Base-by-base conservation (phyloP, 1,140 invertebrate species). In the Cotesia chilonis region DNA sequence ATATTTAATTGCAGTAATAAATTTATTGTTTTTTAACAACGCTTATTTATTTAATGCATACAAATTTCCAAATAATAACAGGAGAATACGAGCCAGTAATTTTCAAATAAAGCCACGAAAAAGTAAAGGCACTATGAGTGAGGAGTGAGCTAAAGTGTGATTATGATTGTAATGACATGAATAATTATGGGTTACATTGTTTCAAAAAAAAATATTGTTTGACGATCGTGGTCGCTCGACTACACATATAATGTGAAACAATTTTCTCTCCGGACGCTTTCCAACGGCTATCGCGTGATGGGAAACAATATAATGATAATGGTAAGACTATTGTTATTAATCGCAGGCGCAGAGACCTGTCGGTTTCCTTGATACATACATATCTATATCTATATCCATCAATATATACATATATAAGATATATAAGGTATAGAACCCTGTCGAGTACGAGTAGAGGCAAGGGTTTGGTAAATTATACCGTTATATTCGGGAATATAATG, bases 301-400 rank as follows among this genome's bases (percentile, higher is more conserved):
- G n/a, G 37, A 71, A 71, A 71, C 70, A 71, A 71, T 71, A 71
- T 66, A 71, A 71, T 54, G 3, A 64, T 66, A 72, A 72, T 72
- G 47, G 52, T 67, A 47, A 72, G 63, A 67, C 51, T 55, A 72
- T 72, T 57, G 52, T 72, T 72, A 72, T 72, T 72, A 72, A 72
- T 72, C 36, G 10, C 38, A 57, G 17, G 68, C 51, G 20, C 37
- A 57, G 35, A n/a, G 28, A 28, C 41, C 41, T 47, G 41, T 47
- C 41, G 41, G 41, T 47, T 47, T 47, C 6, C 10, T 28, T 4
- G 6, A 41, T 41, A 41, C 4, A 41, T 41, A 41, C 9, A 41
- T 41, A 41, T 41, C 5, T 41, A 41, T 41, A 41, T 41, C 5
- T 41, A 41, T 41, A 41, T 41, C 5, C 9, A 41, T 41, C 6